Base-by-base conservation (phyloP, 2,888 invertebrate genomes). In the Plusia festucae region DNA sequence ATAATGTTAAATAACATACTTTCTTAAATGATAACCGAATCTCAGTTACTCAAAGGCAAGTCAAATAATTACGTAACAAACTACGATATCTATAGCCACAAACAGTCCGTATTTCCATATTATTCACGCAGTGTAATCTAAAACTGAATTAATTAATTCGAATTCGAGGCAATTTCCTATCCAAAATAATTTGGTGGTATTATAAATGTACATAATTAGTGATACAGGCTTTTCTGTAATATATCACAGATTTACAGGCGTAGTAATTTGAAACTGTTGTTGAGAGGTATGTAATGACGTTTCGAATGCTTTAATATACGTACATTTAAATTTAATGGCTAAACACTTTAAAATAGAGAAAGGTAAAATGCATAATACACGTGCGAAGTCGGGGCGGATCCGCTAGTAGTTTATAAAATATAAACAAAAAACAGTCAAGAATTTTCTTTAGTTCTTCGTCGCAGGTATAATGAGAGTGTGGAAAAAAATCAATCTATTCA, bases 151-250 rank as follows among this genome's bases (percentile, higher is more conserved):
- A 82, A 81, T 81, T 81, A 72, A 79, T 80, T 74, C 73, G 78
- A 78, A 82, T 86, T 81, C 70, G 60, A 59, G 68, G 55, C 76
- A 70, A 79, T 81, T 81, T 82, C 79, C 73, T 69, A 71, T 70
- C 65, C 73, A 74, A 80, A 84, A 87, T 79, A 80, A 78, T 80
- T 77, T 82, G 62, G 60, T 61, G 73, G 76, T 80, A 85, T 87
- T 86, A 85, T 81, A 76, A 83, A 87, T 86, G 87, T 85, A 87
- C 85, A 85, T 87, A 87, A 85, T 86, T 82, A 77, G 60, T 56
- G 60, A 30, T 70, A 79, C 66, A 70, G 66, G 61, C 60, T 68
- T 60, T 68, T 72, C 55, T 32, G 53, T 71, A 73, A 78, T 81
- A 81, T 80, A 81, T 78, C 76, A 78, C 65, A 61, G 52, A 61